phyloP scores from a whole-genome alignment of 2,113 vertebrate species.

The Anarrhichthys ocellatus region DNA sequence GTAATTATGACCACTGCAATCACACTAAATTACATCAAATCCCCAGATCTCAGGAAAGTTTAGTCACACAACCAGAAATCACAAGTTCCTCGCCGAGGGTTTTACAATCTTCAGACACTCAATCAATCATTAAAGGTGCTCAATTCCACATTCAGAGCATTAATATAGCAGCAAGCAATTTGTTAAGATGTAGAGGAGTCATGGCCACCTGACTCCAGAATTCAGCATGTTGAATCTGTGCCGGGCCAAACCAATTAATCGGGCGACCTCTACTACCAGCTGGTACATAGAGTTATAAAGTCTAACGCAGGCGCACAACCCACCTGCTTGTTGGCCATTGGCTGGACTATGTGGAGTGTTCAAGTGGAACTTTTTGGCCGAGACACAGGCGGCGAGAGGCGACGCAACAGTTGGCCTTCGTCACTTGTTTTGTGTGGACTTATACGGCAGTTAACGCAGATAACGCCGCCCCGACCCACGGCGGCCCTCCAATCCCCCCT shows the following conservation, averaged over 20 bases:
- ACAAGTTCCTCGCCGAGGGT: constrained; percentile 5
- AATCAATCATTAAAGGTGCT: neutral
- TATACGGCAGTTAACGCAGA: no score
- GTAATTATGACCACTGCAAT: constrained; percentile 54
- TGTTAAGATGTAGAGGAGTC: neutral
- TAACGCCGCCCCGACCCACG: no score
- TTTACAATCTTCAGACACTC: neutral
- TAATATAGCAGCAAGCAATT: neutral
- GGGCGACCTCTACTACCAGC: neutral
- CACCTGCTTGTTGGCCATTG: no score
- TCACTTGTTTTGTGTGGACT: no score
- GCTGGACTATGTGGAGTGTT: neutral
- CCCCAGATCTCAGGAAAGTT: constrained; percentile 30
- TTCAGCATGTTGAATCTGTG: neutral
- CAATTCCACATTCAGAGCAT: neutral
- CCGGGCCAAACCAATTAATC: neutral
- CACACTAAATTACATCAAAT: constrained; percentile 46
- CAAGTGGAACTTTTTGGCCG: neutral
- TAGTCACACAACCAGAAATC: constrained; percentile 46
- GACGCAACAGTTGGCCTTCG: neutral
- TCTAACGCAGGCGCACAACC: neutral
- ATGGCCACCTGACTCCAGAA: neutral
- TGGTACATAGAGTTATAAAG: neutral
- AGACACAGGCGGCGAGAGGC: neutral
- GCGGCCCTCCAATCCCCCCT: no score